A percentile compares a stretch with the other conserved stretches of the same genome.
Evolutionary conservation across 1,140 invertebrate genomes (phyloP).

Genomic region (Cydia amplana): DNA sequence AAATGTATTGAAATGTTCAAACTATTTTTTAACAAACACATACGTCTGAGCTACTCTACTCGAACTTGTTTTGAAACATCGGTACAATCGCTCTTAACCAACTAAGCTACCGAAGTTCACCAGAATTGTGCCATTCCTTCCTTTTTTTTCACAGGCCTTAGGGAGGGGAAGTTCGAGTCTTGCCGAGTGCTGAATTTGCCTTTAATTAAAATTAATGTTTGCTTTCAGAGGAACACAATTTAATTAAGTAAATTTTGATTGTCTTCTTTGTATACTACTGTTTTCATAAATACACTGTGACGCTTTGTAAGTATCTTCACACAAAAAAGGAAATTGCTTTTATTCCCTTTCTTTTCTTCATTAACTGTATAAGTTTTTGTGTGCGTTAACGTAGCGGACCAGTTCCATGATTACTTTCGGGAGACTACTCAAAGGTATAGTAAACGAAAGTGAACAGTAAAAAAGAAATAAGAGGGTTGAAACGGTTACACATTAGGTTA

Average conservation of each 20-base stretch:
- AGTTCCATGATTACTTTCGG: neutral
- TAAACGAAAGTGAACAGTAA: neutral
- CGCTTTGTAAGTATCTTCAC: neutral
- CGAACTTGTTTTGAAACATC: no score
- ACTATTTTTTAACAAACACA: no score
- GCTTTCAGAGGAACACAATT: no score
- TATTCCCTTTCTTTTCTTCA: neutral
- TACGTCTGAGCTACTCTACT: no score
- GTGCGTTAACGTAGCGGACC: constrained; percentile 4
- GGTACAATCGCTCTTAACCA: no score
- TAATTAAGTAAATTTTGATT: no score
- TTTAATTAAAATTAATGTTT: no score
- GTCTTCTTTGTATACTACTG: neutral
- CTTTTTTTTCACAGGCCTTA: no score
- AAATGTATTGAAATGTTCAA: no score
- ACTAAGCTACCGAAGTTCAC: neutral
- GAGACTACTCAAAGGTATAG: neutral
- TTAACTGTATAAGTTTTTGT: constrained; percentile 26
- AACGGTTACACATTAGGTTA: neutral
- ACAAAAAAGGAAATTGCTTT: neutral
- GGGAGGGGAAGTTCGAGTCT: no score
- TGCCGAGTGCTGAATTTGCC: no score
- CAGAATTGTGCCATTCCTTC: no score
- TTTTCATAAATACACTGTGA: neutral
- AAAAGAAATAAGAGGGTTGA: neutral